Evolutionary conservation across 1,140 invertebrate species (phyloP).

Genomic region (Adelges cooleyi): DNA sequence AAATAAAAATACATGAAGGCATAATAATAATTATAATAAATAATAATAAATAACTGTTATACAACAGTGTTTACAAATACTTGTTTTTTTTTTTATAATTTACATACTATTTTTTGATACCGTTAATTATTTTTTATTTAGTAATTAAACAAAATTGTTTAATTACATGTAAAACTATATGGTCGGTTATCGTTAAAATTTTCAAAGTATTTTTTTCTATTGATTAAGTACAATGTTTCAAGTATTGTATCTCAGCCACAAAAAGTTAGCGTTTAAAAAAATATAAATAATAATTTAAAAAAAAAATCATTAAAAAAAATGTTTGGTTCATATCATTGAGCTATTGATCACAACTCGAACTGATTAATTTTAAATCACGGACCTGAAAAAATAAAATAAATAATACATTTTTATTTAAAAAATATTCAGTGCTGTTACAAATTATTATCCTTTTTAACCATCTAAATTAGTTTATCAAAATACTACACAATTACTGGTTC

Average conservation of each 20-base stretch:
- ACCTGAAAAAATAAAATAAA: too few species aligned
- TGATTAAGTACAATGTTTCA: too few species aligned
- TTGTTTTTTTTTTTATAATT: not conserved
- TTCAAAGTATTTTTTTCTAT: not conserved
- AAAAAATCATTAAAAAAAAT: not conserved
- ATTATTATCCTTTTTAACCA: too few species aligned
- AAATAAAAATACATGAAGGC: conserved; percentile 3
- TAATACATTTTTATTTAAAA: too few species aligned
- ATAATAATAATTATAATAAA: conserved; percentile 22
- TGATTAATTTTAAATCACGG: too few species aligned
- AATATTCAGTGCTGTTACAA: too few species aligned
- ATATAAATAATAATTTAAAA: not conserved
- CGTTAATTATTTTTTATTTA: too few species aligned
- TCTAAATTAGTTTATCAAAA: too few species aligned
- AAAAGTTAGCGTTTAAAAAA: not conserved
- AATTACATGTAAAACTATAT: too few species aligned
- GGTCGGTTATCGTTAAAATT: not conserved
- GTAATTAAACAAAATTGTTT: too few species aligned
- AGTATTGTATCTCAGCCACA: not conserved
- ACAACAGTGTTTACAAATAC: not conserved
- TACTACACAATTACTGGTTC: too few species aligned
- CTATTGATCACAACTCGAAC: too few species aligned
- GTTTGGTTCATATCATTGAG: not conserved
- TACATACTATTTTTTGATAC: not conserved
- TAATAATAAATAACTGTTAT: conserved; percentile 21